Conservation (phyloP, 2,888 invertebrate genomes). For the Heliconius erato region DNA sequence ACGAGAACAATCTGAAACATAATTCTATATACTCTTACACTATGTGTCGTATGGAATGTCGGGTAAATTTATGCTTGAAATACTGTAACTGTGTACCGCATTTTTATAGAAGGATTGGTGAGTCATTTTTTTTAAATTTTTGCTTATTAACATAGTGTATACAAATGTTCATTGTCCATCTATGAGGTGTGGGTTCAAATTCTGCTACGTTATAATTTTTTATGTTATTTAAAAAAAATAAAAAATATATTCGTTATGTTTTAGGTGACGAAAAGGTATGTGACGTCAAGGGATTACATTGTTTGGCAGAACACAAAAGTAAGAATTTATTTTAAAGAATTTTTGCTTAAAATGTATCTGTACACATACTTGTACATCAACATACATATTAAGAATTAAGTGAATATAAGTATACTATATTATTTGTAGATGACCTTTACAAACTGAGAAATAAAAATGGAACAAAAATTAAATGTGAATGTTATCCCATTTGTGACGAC, state of each 20-base stretch:
- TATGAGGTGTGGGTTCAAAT: no score
- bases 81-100: constrained; percentile 90
- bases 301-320: constrained; percentile 87
- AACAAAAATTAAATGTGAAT: constrained; percentile 87
- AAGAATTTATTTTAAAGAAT: constrained; percentile 16
- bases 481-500: constrained; percentile 89
- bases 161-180: no score
- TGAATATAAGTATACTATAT: no score
- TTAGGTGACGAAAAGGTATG: constrained; percentile 86
- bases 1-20: constrained; percentile 88
- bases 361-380: neutral
- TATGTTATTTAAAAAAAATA: neutral
- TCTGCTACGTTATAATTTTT: neutral
- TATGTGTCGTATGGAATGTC: constrained; percentile 90
- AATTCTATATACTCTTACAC: constrained; percentile 89
- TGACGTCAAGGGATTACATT: constrained; percentile 87
- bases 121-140: constrained; percentile 47
- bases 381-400: neutral
- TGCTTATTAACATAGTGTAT: no score
- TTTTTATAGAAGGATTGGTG: constrained; percentile 89
- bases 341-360: neutral
- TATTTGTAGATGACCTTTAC: constrained; percentile 80
- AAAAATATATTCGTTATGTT: constrained; percentile 24
- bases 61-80: constrained; percentile 86
- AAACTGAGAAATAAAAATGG: constrained; percentile 78